Evolutionary conservation across 1,140 invertebrate species (phyloP).

Genomic region (Tetramorium simillimum): DNA sequence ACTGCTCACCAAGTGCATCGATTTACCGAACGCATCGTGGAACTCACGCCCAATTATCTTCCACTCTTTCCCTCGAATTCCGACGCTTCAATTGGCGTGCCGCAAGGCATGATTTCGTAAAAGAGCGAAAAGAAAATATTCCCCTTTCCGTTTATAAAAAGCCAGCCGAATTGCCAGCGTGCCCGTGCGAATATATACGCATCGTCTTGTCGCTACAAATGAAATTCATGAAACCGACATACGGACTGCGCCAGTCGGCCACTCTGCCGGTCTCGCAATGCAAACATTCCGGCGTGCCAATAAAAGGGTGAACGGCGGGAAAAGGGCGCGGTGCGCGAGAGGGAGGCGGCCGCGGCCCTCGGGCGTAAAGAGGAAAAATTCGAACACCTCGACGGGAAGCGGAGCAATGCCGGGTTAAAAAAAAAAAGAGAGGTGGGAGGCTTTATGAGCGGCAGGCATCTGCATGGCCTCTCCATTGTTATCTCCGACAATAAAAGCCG

Average conservation of each 20-base stretch:
- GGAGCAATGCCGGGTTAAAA: not conserved
- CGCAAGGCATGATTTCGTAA: constrained; percentile 25
- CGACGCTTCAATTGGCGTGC: not conserved
- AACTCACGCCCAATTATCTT: not conserved
- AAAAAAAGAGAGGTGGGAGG: constrained; percentile 45
- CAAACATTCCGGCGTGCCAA: constrained; percentile 67
- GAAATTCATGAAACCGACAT: constrained; percentile 67
- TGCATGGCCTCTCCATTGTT: constrained; percentile 70
- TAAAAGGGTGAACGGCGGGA: constrained; percentile 38
- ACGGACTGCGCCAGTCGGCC: constrained; percentile 35
- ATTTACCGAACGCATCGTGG: not conserved
- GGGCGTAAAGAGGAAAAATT: constrained; percentile 71
- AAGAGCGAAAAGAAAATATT: constrained; percentile 35
- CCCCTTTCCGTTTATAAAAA: constrained; percentile 38
- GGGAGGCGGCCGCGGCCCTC: not conserved
- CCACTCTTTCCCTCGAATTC: not conserved
- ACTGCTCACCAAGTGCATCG: not conserved
- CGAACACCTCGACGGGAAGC: constrained; percentile 52
- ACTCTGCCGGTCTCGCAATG: constrained; percentile 58
- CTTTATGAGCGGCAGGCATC: constrained; percentile 67
- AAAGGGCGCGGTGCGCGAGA: not conserved
- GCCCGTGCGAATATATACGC: constrained; percentile 48
- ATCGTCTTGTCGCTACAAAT: constrained; percentile 60
- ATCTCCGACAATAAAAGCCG: constrained; percentile 72
- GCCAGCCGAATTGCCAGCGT: constrained; percentile 37